Evolutionary conservation across 2,113 vertebrate genomes (phyloP).

Genomic region (Puntigrus tetrazona): DNA sequence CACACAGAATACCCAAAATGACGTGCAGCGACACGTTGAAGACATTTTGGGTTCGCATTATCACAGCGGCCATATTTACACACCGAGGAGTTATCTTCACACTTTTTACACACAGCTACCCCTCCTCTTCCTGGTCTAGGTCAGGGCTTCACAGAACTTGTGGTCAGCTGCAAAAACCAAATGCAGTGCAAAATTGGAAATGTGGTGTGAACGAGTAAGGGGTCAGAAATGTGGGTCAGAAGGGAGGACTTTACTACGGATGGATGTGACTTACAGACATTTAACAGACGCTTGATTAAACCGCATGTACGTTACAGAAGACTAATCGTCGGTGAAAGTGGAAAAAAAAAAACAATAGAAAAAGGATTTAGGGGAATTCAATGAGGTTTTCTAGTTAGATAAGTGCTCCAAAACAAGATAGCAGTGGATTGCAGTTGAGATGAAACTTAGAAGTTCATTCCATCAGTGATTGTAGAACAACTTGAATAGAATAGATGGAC

Average conservation of each 20-base stretch:
- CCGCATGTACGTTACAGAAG: background rate
- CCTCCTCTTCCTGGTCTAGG: background rate
- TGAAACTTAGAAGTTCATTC: background rate
- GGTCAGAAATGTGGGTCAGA: background rate
- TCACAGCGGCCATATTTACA: slow-evolving; percentile 29
- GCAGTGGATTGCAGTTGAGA: background rate
- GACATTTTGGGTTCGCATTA: background rate
- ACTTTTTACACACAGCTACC: background rate
- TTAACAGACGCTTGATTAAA: background rate
- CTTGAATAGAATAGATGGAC: background rate
- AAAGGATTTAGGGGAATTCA: background rate
- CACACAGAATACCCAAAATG: background rate
- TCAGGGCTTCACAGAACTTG: background rate
- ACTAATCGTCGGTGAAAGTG: background rate
- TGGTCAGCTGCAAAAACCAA: background rate
- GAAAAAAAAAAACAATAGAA: background rate
- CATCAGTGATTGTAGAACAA: background rate
- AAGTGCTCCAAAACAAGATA: background rate
- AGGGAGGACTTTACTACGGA: background rate
- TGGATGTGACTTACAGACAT: background rate
- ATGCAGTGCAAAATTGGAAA: background rate
- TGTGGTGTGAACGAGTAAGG: background rate
- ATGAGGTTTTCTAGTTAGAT: background rate
- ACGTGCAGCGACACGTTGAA: background rate
- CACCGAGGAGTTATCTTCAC: background rate